Base-by-base conservation (phyloP, 2,888 invertebrate species). In the Cheilosia vernalis region DNA sequence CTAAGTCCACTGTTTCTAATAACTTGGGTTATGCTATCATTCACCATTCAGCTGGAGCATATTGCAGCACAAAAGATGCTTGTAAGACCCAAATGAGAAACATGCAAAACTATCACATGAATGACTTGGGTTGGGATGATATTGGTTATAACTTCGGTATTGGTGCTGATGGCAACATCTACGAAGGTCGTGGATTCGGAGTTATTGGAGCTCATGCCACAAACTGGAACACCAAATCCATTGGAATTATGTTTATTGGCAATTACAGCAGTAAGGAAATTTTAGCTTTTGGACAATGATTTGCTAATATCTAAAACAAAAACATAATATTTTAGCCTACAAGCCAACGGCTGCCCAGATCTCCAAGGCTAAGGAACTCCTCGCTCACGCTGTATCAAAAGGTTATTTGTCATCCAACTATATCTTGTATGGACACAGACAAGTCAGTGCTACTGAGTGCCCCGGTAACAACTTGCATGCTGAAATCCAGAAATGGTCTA, bases 131-230 rank as follows among this genome's bases (percentile, higher is more conserved):
- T 55, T 91, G 90, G 90, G 82, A 87, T 17, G 91, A 92, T 81
- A 92, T 92, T 72, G 90, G 90, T 37, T 91, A 91, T 72, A 90
- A 89, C 67, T 92, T 90, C 81, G 88, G 89, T 2, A 89, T 92
- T 49, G 91, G 90, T 58, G 91, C 88, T 15, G 91, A 92, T 88
- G 91, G 90, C 58, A 89, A 89, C 49, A 89, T 91, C 9, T 92
- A 91, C 51, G 90, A 90, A 88, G 91, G 91, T 49, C 90, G 91
- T 15, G 91, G 90, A 61, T 89, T 89, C 87, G 89, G 89, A 21
- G 87, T 89, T 17, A 17, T 89, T 77, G 91, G 91, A 47, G 90
- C 90, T 27, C 91, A 91, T 87, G 90, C 90, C 27, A 87, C 87
- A 79, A 88, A 87, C 87, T 91, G 90, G 89, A 91, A 91, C 82